A percentile compares a stretch with the other conserved stretches of the same genome.
phyloP scores from a whole-genome alignment of 2,888 invertebrate species.

The Lepidocyrtinus sp. region DNA sequence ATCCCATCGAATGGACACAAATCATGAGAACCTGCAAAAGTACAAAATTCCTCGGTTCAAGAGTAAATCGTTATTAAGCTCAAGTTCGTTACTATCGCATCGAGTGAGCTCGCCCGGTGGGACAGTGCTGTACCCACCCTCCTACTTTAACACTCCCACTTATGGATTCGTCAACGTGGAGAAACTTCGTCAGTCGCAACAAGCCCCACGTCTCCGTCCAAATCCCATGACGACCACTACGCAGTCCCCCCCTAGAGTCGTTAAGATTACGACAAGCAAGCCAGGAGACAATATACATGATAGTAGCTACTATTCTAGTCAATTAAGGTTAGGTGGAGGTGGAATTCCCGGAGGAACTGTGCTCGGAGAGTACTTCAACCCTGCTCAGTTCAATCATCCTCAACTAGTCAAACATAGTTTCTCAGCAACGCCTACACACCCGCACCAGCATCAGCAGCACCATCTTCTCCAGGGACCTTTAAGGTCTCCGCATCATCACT shows the following conservation, averaged over 20 bases:
- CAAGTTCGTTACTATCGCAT: constrained; percentile 11
- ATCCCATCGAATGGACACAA: constrained; percentile 14
- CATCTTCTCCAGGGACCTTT: neutral
- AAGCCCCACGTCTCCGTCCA: constrained; percentile 11
- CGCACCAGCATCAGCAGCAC: constrained; percentile 4
- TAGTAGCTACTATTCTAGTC: constrained; percentile 42
- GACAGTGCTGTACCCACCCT: constrained; percentile 38
- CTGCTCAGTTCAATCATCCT: neutral
- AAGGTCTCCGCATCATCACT: neutral
- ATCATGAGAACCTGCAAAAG: constrained; percentile 7
- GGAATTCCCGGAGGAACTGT: constrained; percentile 6
- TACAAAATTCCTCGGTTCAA: constrained; percentile 33
- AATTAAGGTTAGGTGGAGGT: constrained; percentile 12
- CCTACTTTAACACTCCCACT: constrained; percentile 44
- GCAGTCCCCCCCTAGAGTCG: constrained; percentile 12
- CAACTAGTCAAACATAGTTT: constrained; percentile 7
- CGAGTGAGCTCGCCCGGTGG: constrained; percentile 36
- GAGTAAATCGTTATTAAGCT: constrained; percentile 3
- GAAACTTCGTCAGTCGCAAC: neutral
- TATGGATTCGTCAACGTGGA: constrained; percentile 50
- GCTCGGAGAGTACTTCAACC: constrained; percentile 9
- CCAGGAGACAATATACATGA: constrained; percentile 29
- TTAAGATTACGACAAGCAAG: constrained; percentile 36
- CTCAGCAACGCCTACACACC: neutral
- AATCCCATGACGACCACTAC: constrained; percentile 15